Evolutionary conservation across 2,888 invertebrate species (phyloP).

Genomic region (Drosophila falleni): DNA sequence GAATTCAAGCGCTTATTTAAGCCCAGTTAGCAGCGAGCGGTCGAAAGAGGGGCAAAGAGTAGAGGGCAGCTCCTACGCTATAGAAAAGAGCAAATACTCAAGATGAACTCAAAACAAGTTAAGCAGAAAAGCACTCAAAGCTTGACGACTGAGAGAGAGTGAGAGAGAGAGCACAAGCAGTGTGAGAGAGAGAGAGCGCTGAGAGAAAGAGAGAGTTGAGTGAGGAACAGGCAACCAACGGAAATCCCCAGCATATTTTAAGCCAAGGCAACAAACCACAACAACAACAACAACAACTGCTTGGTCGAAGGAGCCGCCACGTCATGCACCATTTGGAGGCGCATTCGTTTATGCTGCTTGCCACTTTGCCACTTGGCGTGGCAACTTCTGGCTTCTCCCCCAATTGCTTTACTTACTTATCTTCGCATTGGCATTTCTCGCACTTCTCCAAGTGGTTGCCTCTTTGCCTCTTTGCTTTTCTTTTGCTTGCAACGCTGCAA

Average conservation of each 20-base stretch:
- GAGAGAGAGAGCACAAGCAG: slow-evolving; percentile 2
- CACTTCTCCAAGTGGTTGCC: slow-evolving; percentile 64
- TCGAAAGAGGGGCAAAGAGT: neutral
- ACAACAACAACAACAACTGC: slow-evolving; percentile 16
- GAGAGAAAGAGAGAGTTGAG: slow-evolving; percentile 2
- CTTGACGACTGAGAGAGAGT: slow-evolving; percentile 2
- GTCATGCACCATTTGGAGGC: slow-evolving; percentile 49
- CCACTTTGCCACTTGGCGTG: neutral
- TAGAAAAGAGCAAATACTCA: slow-evolving; percentile 18
- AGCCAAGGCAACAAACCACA: slow-evolving; percentile 25
- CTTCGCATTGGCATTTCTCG: slow-evolving; percentile 45
- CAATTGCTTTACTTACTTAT: slow-evolving; percentile 35
- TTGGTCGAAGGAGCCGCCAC: slow-evolving; percentile 50
- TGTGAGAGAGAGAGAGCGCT: neutral
- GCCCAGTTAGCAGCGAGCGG: slow-evolving; percentile 45
- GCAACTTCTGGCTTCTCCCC: slow-evolving; percentile 18
- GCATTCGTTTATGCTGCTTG: slow-evolving; percentile 11
- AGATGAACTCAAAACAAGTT: slow-evolving; percentile 42
- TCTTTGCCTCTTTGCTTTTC: too few species aligned
- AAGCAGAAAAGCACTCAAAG: slow-evolving; percentile 22
- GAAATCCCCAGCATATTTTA: slow-evolving; percentile 71
- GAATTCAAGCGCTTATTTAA: slow-evolving; percentile 70
- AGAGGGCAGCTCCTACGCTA: slow-evolving; percentile 30
- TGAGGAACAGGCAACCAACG: slow-evolving; percentile 25
- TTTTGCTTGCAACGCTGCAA: slow-evolving; percentile 11